phyloP scores from a whole-genome alignment of 2,797 vertebrate species.

The Rhadinocentrus ornatus region DNA sequence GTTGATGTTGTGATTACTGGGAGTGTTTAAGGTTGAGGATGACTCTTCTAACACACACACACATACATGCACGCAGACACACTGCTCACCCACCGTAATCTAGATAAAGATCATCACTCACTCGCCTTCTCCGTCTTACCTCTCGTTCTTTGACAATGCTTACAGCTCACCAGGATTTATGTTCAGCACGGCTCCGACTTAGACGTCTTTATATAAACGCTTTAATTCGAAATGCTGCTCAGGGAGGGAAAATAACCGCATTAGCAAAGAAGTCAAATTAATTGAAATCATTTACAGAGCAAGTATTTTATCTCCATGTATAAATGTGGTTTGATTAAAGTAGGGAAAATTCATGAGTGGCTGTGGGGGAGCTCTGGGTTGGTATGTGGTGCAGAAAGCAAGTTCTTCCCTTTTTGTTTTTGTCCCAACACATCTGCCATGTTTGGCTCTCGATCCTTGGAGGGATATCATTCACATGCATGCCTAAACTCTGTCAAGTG shows the following conservation, averaged over 20 bases:
- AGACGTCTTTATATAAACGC: slow-evolving; percentile 63
- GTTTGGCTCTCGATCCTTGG: slow-evolving; percentile 38
- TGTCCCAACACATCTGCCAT: slow-evolving; percentile 32
- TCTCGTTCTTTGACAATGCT: slow-evolving; percentile 60
- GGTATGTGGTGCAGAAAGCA: slow-evolving; percentile 2
- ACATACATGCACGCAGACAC: slow-evolving; percentile 8
- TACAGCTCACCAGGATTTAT: slow-evolving; percentile 65
- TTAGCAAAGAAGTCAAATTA: slow-evolving; percentile 30
- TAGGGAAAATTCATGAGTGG: background rate
- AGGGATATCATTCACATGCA: slow-evolving; percentile 38
- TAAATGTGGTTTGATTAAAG: slow-evolving; percentile 34
- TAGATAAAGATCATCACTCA: slow-evolving; percentile 74
- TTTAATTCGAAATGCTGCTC: slow-evolving; percentile 41
- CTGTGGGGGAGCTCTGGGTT: slow-evolving; percentile 2
- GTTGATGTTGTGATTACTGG: slow-evolving; percentile 77
- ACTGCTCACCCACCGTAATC: slow-evolving; percentile 58
- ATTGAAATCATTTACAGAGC: slow-evolving; percentile 42
- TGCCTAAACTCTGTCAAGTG: slow-evolving; percentile 48
- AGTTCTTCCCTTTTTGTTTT: slow-evolving; percentile 16
- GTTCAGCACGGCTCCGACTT: slow-evolving; percentile 37
- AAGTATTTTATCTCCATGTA: slow-evolving; percentile 11
- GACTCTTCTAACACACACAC: slow-evolving; percentile 70
- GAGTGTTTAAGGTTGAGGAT: slow-evolving; percentile 74
- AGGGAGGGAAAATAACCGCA: slow-evolving; percentile 24
- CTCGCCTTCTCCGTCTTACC: slow-evolving; percentile 58